These are phyloP conservation scores for Alethe castanea DNA, from an alignment of 2,113 vertebrate genomes.

Conservation along the genomic window DNA sequence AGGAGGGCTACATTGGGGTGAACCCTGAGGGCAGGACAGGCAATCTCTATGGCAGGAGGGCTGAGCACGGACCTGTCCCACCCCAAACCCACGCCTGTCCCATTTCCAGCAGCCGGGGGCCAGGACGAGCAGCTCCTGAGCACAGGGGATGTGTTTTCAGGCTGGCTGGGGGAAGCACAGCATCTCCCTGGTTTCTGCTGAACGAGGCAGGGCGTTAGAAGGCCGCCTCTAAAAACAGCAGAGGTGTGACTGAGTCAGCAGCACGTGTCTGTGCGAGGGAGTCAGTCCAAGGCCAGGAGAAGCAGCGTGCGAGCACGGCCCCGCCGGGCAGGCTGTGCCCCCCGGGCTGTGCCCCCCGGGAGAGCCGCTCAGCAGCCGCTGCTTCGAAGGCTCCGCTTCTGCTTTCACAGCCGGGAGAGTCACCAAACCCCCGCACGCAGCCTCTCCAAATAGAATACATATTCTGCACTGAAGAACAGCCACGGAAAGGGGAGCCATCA, in stretches of 20 bases:
- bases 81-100: neutral
- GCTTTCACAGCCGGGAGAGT: slow-evolving; percentile 41
- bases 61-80: neutral
- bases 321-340: neutral
- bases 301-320: neutral
- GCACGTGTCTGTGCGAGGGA: slow-evolving; percentile 13
- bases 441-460: slow-evolving; percentile 24
- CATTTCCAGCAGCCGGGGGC: neutral
- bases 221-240: slow-evolving; percentile 41
- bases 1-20: neutral
- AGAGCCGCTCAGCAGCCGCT: slow-evolving; percentile 24
- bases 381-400: slow-evolving; percentile 35
- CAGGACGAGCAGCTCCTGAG: neutral
- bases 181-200: neutral
- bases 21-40: neutral
- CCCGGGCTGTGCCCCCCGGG: neutral
- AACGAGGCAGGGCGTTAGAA: slow-evolving; percentile 21
- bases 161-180: neutral
- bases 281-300: neutral
- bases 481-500: neutral
- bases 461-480: neutral
- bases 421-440: neutral
- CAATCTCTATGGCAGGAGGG: neutral
- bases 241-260: slow-evolving; percentile 53
- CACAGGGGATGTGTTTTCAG: neutral